Conservation (phyloP, 2,797 vertebrate species). For the Anguilla anguilla region DNA sequence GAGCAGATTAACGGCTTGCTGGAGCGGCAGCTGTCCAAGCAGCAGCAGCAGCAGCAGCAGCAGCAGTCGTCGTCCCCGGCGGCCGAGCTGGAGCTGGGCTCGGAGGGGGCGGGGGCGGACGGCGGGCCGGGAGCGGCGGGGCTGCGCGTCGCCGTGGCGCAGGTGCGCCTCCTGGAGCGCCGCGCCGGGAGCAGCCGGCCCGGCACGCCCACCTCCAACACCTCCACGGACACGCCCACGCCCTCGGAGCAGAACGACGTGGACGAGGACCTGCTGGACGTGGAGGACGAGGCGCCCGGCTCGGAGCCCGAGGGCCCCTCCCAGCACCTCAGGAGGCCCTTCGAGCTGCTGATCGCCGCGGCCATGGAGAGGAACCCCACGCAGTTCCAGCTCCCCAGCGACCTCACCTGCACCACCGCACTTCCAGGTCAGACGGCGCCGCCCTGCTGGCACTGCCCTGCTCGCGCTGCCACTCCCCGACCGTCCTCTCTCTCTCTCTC, state of each 20-base stretch:
- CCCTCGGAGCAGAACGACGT: constrained; percentile 92
- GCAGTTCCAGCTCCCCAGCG: constrained; percentile 95
- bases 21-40: constrained; percentile 81
- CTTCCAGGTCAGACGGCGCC: constrained; percentile 81
- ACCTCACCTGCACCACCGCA: constrained; percentile 94
- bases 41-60: too few relatives aligned
- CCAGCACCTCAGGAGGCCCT: constrained; percentile 86
- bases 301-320: constrained; percentile 81
- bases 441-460: not conserved
- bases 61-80: constrained; percentile 78
- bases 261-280: constrained; percentile 90
- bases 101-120: constrained; percentile 63
- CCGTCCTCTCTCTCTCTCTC: not conserved
- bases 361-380: constrained; percentile 97
- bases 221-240: constrained; percentile 88
- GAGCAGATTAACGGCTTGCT: constrained; percentile 94
- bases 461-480: not conserved
- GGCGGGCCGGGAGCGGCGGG: constrained; percentile 63
- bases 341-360: constrained; percentile 94
- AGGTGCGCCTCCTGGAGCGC: constrained; percentile 90
- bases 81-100: constrained; percentile 84
- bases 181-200: constrained; percentile 87
- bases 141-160: constrained; percentile 81
- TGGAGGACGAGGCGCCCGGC: constrained; percentile 82
- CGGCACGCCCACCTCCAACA: constrained; percentile 92